Evolutionary conservation across 2,797 vertebrate species (phyloP).

Genomic region (Rhynchotus rufescens): DNA sequence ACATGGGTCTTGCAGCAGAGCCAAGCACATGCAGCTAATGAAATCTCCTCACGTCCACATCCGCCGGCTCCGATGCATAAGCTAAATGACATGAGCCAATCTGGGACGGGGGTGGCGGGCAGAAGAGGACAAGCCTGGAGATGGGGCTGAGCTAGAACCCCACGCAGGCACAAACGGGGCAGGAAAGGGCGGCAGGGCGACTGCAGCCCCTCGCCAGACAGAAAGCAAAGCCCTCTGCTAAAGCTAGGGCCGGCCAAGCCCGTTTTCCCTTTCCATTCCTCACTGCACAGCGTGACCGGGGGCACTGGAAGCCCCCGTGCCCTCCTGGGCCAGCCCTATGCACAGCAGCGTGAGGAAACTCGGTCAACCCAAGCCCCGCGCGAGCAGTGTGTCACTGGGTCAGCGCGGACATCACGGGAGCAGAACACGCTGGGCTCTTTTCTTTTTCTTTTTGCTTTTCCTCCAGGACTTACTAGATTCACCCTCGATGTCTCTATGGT

Average conservation of each 20-base stretch:
- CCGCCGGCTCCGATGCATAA: background rate
- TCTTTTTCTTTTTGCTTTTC: background rate
- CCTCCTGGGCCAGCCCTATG: accelerated
- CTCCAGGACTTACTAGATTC: background rate
- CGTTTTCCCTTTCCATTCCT: background rate
- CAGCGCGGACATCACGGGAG: background rate
- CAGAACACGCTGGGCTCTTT: no score
- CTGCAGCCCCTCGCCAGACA: background rate
- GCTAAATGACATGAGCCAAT: background rate
- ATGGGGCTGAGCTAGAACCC: background rate
- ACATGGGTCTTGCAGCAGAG: background rate
- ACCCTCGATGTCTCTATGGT: background rate
- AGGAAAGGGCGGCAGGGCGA: background rate
- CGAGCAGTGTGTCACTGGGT: background rate
- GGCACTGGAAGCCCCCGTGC: background rate
- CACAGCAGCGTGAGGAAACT: background rate
- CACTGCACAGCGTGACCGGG: background rate
- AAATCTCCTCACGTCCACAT: background rate
- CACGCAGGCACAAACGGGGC: background rate
- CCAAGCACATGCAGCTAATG: background rate
- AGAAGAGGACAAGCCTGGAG: background rate
- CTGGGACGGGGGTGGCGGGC: background rate
- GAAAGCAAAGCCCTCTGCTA: background rate
- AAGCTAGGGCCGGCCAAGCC: background rate
- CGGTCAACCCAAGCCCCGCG: accelerated